Percentiles rank a stretch among this genome's conserved stretches.
These are phyloP conservation scores for Podocnemis expansa DNA, from an alignment of 2,113 vertebrate genomes.

Conservation along the genomic window DNA sequence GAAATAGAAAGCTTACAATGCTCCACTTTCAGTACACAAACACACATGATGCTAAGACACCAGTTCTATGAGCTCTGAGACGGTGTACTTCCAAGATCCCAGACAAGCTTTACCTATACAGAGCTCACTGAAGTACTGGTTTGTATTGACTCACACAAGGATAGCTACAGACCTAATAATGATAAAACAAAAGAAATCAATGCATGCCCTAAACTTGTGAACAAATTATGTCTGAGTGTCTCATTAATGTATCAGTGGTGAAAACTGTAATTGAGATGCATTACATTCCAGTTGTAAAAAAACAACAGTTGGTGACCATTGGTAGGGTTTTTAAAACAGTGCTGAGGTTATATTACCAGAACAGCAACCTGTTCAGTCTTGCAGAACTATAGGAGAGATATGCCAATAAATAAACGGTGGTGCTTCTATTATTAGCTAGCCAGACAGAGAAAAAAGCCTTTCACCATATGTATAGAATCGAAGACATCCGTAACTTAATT, in stretches of 20 bases:
- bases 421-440: background rate
- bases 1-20: no score
- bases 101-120: background rate
- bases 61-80: background rate
- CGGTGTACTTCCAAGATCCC: background rate
- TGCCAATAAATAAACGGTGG: background rate
- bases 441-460: background rate
- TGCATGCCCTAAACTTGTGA: background rate
- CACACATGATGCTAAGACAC: no score
- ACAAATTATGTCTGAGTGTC: background rate
- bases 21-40: no score
- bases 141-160: background rate
- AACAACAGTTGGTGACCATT: background rate
- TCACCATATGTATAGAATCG: background rate
- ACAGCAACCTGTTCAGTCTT: background rate
- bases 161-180: background rate
- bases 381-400: background rate
- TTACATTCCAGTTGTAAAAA: background rate
- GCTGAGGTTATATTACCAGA: background rate
- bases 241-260: background rate
- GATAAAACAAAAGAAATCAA: background rate
- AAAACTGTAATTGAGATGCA: background rate
- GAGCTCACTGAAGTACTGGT: background rate
- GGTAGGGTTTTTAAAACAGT: background rate
- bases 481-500: background rate